These are phyloP conservation scores for Drosophila lini DNA, from an alignment of 1,140 invertebrate species.

Conservation along the genomic window DNA sequence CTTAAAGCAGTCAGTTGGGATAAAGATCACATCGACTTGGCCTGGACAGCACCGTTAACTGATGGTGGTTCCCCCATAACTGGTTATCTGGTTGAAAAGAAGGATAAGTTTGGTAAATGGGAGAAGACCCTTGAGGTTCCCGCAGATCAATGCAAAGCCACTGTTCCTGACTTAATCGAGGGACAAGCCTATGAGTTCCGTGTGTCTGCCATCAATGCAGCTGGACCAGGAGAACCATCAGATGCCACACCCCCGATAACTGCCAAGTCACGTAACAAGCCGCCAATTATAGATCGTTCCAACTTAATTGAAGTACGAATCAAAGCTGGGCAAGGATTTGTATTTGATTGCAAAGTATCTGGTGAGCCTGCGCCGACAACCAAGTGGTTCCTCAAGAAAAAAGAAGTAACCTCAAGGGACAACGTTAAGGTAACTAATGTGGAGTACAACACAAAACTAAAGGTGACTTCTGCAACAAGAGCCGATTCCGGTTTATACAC, in stretches of 20 bases:
- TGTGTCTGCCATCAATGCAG: conserved; percentile 95
- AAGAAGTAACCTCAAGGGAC: conserved; percentile 89
- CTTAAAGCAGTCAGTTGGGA: conserved; percentile 98
- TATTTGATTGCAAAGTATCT: conserved; percentile 89
- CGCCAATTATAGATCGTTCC: conserved; percentile 95
- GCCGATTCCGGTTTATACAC: conserved; percentile 96
- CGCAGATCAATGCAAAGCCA: conserved; percentile 91
- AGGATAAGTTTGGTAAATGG: conserved; percentile 97
- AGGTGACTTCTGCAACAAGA: conserved; percentile 93
- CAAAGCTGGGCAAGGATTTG: conserved; percentile 93
- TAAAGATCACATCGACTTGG: conserved; percentile 96
- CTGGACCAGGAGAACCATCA: conserved; percentile 96
- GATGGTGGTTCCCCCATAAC: conserved; percentile 95
- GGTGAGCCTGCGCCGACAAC: conserved; percentile 97
- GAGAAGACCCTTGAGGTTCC: conserved; percentile 89
- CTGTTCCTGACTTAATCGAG: conserved; percentile 95
- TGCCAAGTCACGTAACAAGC: conserved; percentile 97
- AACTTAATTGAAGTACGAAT: conserved; percentile 94
- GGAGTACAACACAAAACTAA: conserved; percentile 96
- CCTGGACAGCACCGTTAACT: conserved; percentile 91
- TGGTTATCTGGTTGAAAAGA: conserved; percentile 95
- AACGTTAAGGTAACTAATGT: conserved; percentile 89
- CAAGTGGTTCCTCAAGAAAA: conserved; percentile 92
- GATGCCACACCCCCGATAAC: conserved; percentile 96
- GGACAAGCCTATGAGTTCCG: conserved; percentile 96